phyloP scores from a whole-genome alignment of 1,140 invertebrate species.

The Drosophila aff. region DNA sequence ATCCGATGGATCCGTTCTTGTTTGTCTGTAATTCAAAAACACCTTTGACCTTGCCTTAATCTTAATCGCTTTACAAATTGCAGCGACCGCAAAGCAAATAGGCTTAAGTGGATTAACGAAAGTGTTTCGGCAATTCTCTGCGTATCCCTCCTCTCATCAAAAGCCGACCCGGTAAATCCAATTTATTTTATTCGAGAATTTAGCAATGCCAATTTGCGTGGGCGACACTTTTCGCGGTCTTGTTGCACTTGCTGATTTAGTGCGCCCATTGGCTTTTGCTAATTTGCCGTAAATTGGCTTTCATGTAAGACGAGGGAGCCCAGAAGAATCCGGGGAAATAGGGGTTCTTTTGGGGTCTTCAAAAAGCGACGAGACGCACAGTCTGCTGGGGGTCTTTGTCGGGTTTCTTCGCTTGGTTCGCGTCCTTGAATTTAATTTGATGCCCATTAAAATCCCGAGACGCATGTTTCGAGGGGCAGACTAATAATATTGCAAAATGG shows the following conservation, averaged over 20 bases:
- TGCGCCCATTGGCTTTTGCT: slow-evolving; percentile 71
- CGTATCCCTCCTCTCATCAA: neutral
- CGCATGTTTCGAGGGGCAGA: neutral
- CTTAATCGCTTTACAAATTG: slow-evolving; percentile 34
- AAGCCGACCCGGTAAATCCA: slow-evolving; percentile 53
- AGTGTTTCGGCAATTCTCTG: slow-evolving; percentile 53
- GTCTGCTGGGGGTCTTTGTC: slow-evolving; percentile 78
- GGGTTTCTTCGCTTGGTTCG: slow-evolving; percentile 72
- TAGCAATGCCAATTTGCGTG: slow-evolving; percentile 49
- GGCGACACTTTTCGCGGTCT: slow-evolving; percentile 26
- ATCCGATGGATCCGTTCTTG: neutral
- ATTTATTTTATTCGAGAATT: slow-evolving; percentile 75
- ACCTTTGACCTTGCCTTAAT: slow-evolving; percentile 38
- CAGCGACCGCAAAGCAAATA: slow-evolving; percentile 31
- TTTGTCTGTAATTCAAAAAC: slow-evolving; percentile 7
- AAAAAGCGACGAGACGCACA: slow-evolving; percentile 57
- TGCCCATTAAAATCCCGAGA: slow-evolving; percentile 45
- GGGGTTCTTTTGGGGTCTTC: slow-evolving; percentile 15
- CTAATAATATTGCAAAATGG: neutral
- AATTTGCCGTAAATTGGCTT: slow-evolving; percentile 76
- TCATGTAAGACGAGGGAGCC: slow-evolving; percentile 51
- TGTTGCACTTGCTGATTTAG: slow-evolving; percentile 61
- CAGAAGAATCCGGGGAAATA: neutral
- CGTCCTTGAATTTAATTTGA: slow-evolving; percentile 78
- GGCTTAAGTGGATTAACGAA: slow-evolving; percentile 75